A percentile compares a stretch with the other conserved stretches of the same genome.
Conservation (phyloP, 2,797 vertebrate genomes). For the Antennarius maculatus region DNA sequence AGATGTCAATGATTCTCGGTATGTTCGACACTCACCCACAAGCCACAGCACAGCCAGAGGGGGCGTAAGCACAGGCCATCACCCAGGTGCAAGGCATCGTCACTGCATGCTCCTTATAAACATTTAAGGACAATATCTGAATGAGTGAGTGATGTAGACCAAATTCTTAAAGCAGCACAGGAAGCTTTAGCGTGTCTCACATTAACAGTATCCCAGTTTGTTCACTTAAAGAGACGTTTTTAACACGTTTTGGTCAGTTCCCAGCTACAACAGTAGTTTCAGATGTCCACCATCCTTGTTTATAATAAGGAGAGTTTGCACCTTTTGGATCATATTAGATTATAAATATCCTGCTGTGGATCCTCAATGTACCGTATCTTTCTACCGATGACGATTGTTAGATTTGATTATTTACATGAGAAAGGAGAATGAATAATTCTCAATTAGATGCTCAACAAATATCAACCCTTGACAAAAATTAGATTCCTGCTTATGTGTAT, state of each 20-base stretch:
- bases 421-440: not conserved
- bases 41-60: conserved; percentile 96
- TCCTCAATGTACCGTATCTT: not conserved
- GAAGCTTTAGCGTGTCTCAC: not conserved
- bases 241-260: not conserved
- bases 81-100: conserved; percentile 99
- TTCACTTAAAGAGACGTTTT: conserved; percentile 1
- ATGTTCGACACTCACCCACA: conserved; percentile 89
- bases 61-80: conserved; percentile 97
- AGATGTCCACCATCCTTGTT: not conserved
- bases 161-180: conserved; percentile 32
- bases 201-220: not conserved
- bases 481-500: not conserved
- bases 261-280: not conserved
- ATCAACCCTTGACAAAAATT: too few species aligned
- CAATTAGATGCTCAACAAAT: not conserved
- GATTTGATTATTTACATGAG: not conserved
- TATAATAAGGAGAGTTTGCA: not conserved
- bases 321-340: not conserved
- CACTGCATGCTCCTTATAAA: conserved; percentile 92
- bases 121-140: conserved; percentile 53
- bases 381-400: not conserved
- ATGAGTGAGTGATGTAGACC: conserved; percentile 10
- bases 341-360: conserved; percentile 1
- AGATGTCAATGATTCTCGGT: not conserved